Evolutionary conservation across 2,888 invertebrate species (phyloP), one percentile per base, ranked within the genome.

Genomic region (Nomada fabriciana): DNA sequence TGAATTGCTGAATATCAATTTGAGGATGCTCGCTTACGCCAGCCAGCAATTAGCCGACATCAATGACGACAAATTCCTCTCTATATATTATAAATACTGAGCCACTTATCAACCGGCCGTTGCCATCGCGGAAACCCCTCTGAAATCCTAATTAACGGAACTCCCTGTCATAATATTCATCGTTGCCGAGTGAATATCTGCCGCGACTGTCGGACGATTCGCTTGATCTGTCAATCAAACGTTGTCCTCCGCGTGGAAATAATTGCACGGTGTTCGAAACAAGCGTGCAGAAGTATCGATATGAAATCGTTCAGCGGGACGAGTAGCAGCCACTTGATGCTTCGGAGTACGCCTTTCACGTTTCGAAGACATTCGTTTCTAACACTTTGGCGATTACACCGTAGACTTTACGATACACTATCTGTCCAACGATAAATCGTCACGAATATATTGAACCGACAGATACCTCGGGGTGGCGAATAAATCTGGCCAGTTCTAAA

Each of bases 1-100:
- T 70, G 42, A 25, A 70, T 81, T 23, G 36, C 53, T 70, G 67
- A 74, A 71, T 69, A 80, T 75, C 74, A 75, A 82, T 82, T 67
- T 57, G 43, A 57, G 43, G 25, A 36, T 52, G 43, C 59, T 29
- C 52, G 64, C 50, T 43, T 50, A 52, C n/a, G 25, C 36, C 42
- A 7, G 23, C 25, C 18, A 15, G 59, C n/a, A 80, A 75, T 69
- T 75, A 55, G 63, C 20, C 60, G 9, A 23, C 70, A n/a, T 61
- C 60, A 53, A 65, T 52, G 36, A 65, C 50, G 65, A 67, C 78
- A 71, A 55, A 77, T 67, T 53, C 15, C 60, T 43, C 10, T 52
- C 3, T 63, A 59, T 67, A 53, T 73, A 53, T 60, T 73, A 60
- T 47, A 36, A 57, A 50, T 13, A 52, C 53, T 42, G 11, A 13